A percentile compares a stretch with the other conserved stretches of the same genome.
Conservation (phyloP, 92 coral and sea anemone species). For the Porites divaricata region DNA sequence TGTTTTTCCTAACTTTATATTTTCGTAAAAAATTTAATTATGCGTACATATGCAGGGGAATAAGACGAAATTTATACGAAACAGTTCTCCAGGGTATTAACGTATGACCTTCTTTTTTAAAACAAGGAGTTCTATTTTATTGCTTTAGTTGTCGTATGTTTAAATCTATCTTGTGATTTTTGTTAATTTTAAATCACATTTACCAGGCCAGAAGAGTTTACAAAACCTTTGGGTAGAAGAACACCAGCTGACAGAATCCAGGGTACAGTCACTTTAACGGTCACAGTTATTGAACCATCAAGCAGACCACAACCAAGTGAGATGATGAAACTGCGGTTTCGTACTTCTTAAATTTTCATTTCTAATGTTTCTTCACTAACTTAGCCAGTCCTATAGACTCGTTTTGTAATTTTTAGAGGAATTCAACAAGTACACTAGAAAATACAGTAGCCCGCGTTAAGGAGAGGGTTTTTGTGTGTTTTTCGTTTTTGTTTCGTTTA, state of each 20-base stretch:
- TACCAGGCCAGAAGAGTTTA: slow-evolving; percentile 77
- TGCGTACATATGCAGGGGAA: not conserved
- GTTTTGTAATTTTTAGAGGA: too few relatives aligned
- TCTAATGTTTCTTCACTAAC: too few relatives aligned
- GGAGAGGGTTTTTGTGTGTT: too few relatives aligned
- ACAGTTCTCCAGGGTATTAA: too few relatives aligned
- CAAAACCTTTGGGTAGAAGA: slow-evolving; percentile 79
- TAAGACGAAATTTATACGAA: too few relatives aligned
- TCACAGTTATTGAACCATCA: slow-evolving; percentile 72
- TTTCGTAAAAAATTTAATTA: not conserved
- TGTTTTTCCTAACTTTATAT: too few relatives aligned
- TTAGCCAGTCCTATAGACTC: too few relatives aligned
- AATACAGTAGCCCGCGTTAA: too few relatives aligned
- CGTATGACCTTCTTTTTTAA: not conserved
- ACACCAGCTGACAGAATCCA: slow-evolving; percentile 91
- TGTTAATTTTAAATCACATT: not conserved
- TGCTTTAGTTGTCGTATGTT: not conserved
- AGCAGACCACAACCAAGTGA: slow-evolving; percentile 40
- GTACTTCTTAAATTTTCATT: not conserved
- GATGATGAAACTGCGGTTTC: not conserved
- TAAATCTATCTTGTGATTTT: too few relatives aligned
- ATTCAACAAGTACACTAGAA: too few relatives aligned
- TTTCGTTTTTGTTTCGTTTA: too few relatives aligned
- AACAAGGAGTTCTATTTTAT: too few relatives aligned
- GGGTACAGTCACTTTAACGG: slow-evolving; percentile 82